Conservation (phyloP, 2,888 invertebrate genomes). For the Aleiodes testaceus region DNA sequence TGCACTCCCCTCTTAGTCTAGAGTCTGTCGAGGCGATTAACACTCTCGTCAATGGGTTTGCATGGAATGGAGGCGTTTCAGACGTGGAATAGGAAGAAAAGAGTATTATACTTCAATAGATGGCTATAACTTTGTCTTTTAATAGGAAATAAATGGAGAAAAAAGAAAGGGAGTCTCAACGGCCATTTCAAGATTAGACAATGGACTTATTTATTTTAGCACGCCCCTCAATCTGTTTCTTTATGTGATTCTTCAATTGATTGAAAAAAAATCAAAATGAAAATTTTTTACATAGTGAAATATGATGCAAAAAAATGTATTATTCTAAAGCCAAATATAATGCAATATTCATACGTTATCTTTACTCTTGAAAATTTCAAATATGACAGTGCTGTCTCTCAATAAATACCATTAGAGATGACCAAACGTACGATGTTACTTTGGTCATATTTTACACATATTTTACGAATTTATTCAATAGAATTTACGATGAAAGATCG, state of each 20-base stretch:
- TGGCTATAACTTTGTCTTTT: conserved; percentile 5
- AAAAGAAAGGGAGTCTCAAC: conserved; percentile 55
- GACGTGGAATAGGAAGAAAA: background rate
- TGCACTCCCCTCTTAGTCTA: conserved; percentile 48
- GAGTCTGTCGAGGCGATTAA: conserved; percentile 48
- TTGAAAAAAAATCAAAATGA: no score
- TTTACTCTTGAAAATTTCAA: no score
- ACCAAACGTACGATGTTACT: no score
- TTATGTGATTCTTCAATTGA: conserved; percentile 61
- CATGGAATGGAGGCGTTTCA: background rate
- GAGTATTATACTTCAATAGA: conserved; percentile 43
- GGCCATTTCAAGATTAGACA: conserved; percentile 68
- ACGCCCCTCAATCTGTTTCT: conserved; percentile 65
- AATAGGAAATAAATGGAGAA: conserved; percentile 7
- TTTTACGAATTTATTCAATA: no score
- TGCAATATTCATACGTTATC: no score
- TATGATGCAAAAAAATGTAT: no score
- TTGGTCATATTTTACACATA: no score
- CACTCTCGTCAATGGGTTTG: conserved; percentile 8
- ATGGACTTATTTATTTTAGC: conserved; percentile 66
- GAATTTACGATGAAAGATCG: no score
- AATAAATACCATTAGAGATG: no score
- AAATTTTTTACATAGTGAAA: no score
- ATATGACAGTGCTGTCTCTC: no score
- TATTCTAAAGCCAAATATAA: no score